Evolutionary conservation across 2,113 vertebrate species (phyloP).

Genomic region (Pristiophorus japonicus): DNA sequence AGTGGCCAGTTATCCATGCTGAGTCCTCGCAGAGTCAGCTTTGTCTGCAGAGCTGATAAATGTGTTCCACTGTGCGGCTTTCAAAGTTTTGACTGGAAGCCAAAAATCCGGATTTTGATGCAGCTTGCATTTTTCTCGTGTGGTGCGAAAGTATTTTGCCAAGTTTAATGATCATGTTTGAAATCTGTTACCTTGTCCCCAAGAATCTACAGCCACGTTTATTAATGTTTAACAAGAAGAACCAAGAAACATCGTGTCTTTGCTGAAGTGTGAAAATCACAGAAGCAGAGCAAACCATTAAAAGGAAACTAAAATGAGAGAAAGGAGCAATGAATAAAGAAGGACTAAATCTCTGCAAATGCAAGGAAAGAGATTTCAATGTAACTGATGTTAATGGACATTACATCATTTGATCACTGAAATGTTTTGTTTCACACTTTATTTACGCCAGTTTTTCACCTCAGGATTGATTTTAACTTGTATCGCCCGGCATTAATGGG

Average conservation of each 20-base stretch:
- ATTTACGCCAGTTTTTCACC: neutral
- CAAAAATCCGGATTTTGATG: constrained; percentile 27
- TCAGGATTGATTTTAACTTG: neutral
- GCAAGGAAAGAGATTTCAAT: neutral
- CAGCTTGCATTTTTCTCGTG: constrained; percentile 13
- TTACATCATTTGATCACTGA: neutral
- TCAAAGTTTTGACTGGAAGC: constrained; percentile 27
- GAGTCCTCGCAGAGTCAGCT: constrained; percentile 29
- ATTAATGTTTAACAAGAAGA: constrained; percentile 24
- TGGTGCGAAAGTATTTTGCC: constrained; percentile 27
- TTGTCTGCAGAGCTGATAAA: constrained; percentile 36
- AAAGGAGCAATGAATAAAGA: neutral
- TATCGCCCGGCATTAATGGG: neutral
- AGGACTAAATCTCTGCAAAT: neutral
- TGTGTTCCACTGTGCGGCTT: constrained; percentile 13
- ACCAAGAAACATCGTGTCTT: constrained; percentile 2
- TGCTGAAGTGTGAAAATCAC: constrained; percentile 34
- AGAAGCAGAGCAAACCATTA: neutral
- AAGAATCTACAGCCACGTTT: constrained; percentile 20
- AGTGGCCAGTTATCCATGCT: constrained; percentile 33
- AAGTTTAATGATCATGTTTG: constrained; percentile 34
- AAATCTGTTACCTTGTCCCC: constrained; percentile 23
- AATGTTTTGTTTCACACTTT: neutral
- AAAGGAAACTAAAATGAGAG: constrained; percentile 25
- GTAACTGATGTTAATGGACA: neutral